A percentile compares a stretch with the other conserved stretches of the same genome.
Conservation (phyloP, 2,113 vertebrate genomes). For the Phrynosoma blainvillii region DNA sequence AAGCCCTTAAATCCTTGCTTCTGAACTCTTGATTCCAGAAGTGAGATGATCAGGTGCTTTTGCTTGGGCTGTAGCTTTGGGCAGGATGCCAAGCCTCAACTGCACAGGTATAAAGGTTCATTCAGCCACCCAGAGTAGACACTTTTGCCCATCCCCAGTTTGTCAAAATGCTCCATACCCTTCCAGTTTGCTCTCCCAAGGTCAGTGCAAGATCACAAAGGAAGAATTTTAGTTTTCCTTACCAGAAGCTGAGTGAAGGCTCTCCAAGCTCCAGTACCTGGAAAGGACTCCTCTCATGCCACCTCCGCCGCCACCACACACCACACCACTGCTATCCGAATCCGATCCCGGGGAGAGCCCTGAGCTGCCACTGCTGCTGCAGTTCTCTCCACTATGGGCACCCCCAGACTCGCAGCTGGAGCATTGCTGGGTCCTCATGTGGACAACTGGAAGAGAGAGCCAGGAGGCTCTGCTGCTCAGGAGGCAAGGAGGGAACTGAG, state of each 20-base stretch:
- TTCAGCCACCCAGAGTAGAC: not conserved
- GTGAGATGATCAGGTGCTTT: not conserved
- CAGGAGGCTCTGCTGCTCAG: conserved; percentile 66
- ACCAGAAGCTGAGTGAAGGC: conserved; percentile 94
- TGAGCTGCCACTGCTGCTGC: conserved; percentile 85
- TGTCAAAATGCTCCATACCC: not conserved
- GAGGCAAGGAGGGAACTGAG: conserved; percentile 30
- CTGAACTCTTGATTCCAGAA: conserved; percentile 28
- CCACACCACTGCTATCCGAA: conserved; percentile 87
- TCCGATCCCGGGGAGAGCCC: conserved; percentile 91
- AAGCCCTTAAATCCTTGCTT: conserved; percentile 39
- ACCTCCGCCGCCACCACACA: conserved; percentile 75
- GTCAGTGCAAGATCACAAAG: conserved; percentile 65
- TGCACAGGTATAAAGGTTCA: not conserved
- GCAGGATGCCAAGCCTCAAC: not conserved
- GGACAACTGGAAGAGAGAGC: conserved; percentile 67
- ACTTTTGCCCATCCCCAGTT: conserved; percentile 14
- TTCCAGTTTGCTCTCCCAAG: conserved; percentile 50
- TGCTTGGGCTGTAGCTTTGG: not conserved
- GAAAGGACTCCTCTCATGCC: conserved; percentile 90
- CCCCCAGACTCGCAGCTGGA: conserved; percentile 81
- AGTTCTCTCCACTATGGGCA: conserved; percentile 84
- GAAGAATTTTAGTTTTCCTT: conserved; percentile 54
- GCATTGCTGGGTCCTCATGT: conserved; percentile 89
- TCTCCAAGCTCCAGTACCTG: conserved; percentile 95